Evolutionary conservation across 2,888 invertebrate genomes (phyloP), one percentile per base, ranked within the genome.

Genomic region (Seira sanloemensis): DNA sequence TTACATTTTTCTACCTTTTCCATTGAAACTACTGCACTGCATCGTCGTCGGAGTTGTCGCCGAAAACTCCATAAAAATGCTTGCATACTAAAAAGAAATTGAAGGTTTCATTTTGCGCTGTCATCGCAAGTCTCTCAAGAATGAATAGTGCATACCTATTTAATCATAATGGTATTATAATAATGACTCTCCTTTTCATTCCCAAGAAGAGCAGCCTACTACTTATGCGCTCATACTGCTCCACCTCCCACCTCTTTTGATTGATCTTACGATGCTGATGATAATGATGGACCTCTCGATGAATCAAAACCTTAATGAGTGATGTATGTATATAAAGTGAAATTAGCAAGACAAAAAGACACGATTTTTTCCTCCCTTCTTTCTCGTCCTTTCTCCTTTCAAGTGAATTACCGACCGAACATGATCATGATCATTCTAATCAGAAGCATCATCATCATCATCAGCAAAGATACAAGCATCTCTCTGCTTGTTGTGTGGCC

Each of bases 331-430:
- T 7, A 12, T 12, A 4, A 7, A 37, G 37, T 37, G 37, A 37
- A 37, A 37, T 37, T 37, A 37, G 37, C 37, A 37, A 37, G 12
- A 37, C 37, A 37, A 37, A 37, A 37, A 37, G 12, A n/a, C n/a
- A n/a, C n/a, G n/a, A 12, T 37, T 37, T 37, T 37, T 37, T 37
- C 37, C 12, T 37, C 12, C 5, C 37, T 37, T 37, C 12, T 37
- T 37, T 37, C 4, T 37, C 24, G 25, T 23, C 9, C 2, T 46
- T 71, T 65, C 24, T 23, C 9, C 2, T 46, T 71, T 65, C 24
- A 77, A 66, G 77, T 25, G 62, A 78, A 78, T 67, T 78, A 78
- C 77, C 77, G 77, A 68, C n/a, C n/a, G n/a, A n/a, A n/a, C 69
- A 37, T 37, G 37, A 37, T 37, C 37, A 37, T 37, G 37, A 37